Conservation (phyloP, 2,797 vertebrate species). For the Orestias chungarensis region DNA sequence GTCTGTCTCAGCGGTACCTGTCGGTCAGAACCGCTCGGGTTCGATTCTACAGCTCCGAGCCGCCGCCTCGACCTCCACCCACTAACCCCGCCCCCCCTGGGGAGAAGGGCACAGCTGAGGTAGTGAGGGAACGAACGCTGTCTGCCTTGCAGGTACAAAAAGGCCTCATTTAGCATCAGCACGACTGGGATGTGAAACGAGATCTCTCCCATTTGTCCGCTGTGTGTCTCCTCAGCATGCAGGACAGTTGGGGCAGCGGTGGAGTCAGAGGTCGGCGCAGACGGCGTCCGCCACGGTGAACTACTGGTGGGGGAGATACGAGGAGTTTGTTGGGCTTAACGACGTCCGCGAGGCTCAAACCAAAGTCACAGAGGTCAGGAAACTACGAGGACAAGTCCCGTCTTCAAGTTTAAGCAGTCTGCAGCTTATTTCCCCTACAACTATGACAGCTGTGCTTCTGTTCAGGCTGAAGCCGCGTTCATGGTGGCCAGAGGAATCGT, state of each 20-base stretch:
- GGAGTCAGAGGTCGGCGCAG: constrained; percentile 80
- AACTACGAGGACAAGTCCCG: not conserved
- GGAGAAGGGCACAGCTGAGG: constrained; percentile 61
- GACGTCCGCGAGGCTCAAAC: constrained; percentile 92
- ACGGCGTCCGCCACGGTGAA: constrained; percentile 72
- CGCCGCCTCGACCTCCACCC: constrained; percentile 45
- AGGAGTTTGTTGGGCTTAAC: constrained; percentile 94
- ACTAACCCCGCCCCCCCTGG: constrained; percentile 33
- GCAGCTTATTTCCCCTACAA: not conserved
- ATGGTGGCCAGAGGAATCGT: constrained; percentile 96
- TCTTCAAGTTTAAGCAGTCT: not conserved
- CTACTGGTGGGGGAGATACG: constrained; percentile 92
- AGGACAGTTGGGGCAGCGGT: constrained; percentile 74
- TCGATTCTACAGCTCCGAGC: constrained; percentile 78
- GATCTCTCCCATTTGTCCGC: too few relatives aligned
- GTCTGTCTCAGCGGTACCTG: constrained; percentile 54
- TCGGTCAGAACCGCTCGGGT: constrained; percentile 52
- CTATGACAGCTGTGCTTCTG: constrained; percentile 7
- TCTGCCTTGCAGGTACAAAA: constrained; percentile 65
- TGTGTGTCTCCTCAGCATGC: constrained; percentile 54
- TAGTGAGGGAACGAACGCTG: constrained; percentile 58
- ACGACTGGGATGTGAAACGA: too few relatives aligned
- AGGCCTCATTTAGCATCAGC: too few relatives aligned
- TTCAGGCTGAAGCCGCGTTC: constrained; percentile 91
- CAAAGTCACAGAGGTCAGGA: constrained; percentile 90